Base-by-base conservation (phyloP, 2,797 vertebrate species). In the Crenuchus spilurus region DNA sequence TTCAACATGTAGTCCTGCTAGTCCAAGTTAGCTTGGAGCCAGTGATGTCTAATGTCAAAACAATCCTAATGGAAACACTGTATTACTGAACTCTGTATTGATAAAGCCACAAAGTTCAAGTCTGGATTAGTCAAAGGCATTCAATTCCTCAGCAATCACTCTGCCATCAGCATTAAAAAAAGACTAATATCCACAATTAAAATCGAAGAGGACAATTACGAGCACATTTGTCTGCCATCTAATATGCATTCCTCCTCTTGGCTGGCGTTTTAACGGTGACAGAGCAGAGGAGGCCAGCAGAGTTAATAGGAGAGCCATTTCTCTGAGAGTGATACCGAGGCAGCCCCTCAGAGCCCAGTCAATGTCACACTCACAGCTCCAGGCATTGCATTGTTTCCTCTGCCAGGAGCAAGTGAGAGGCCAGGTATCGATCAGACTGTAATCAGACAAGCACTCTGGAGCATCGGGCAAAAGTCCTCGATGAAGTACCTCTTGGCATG, bases 291-390 rank as follows among this genome's bases (percentile, higher is more conserved):
- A 81, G 79, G 82, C 87, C 86, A 72, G 82, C 85, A 67, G 71
- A 80, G 83, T 85, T 89, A 91, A 90, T 87, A 73, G 82, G 85
- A 87, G 77, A 86, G 84, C 81, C 77, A 86, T 90, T 89, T 88
- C 89, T 87, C 82, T 65, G 86, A 87, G 84, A 91, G 87, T 84
- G 86, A 90, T 88, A 88, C 92, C 80, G 46, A 80, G 58, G 87
- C 86, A 80, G 83, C 84, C 88, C 88, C 87, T 86, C 74, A 70
- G 79, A 86, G 89, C 84, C 81, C 80, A 80, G 90, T 89, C 91
- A 91, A 88, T 92, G 92, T 92, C 90, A 91, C 87, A 85, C 87
- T 92, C 89, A 90, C 87, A 85, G 87, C 83, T 49, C 79, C 84
- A 86, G 81, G 85, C 84, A 88, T 90, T 84, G 80, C 87, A 89